Conservation (phyloP, 2,797 vertebrate species). For the Scomberomorus guttatus region DNA sequence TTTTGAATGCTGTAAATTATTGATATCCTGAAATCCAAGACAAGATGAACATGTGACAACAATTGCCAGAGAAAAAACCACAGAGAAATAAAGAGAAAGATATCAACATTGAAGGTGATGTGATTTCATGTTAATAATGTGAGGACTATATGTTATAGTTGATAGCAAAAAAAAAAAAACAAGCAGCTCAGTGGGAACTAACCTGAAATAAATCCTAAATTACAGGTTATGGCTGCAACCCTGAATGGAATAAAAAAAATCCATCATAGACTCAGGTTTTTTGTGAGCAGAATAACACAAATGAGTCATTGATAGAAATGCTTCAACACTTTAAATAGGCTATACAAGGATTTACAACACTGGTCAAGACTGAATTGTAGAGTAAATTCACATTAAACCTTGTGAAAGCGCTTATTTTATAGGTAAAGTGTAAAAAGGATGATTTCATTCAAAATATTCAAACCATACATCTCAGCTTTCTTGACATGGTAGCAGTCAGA, state of each 20-base stretch:
- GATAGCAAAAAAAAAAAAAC: slow-evolving; percentile 50
- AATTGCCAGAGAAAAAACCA: neutral
- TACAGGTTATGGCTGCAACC: slow-evolving; percentile 63
- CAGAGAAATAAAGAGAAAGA: slow-evolving; percentile 8
- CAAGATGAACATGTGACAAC: slow-evolving; percentile 10
- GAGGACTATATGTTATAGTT: slow-evolving; percentile 30
- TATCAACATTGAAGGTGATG: neutral
- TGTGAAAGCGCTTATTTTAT: slow-evolving; percentile 49
- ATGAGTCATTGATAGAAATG: slow-evolving; percentile 70
- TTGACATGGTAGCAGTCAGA: slow-evolving; percentile 48
- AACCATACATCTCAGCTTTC: slow-evolving; percentile 45
- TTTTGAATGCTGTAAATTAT: slow-evolving; percentile 44
- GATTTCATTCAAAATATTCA: slow-evolving; percentile 64
- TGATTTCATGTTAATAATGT: neutral
- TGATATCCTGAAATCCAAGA: slow-evolving; percentile 23
- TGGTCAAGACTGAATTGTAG: slow-evolving; percentile 23
- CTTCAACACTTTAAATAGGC: slow-evolving; percentile 30
- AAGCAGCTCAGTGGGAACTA: slow-evolving; percentile 52
- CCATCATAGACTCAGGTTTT: slow-evolving; percentile 28
- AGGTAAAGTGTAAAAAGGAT: slow-evolving; percentile 40
- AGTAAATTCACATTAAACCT: slow-evolving; percentile 33
- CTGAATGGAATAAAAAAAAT: slow-evolving; percentile 56
- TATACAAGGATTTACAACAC: slow-evolving; percentile 45
- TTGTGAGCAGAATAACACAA: slow-evolving; percentile 65
- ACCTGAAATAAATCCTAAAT: slow-evolving; percentile 79